phyloP scores from a whole-genome alignment of 2,113 vertebrate species.

The Lasiurus cinereus region DNA sequence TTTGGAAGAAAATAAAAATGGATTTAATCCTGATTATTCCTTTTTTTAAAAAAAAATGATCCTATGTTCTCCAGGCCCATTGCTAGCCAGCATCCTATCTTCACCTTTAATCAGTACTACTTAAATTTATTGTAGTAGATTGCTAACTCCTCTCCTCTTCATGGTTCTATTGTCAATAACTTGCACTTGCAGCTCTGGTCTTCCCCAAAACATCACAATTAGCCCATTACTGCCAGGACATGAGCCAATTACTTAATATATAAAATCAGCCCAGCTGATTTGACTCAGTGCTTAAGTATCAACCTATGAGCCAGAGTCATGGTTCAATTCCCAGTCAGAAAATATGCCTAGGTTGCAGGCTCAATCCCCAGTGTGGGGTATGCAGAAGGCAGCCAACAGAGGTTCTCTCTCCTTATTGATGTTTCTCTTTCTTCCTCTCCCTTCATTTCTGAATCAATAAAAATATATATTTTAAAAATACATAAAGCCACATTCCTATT shows the following conservation, averaged over 20 bases:
- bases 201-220: not conserved
- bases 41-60: not conserved
- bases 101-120: not conserved
- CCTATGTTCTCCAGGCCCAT: fast-evolving
- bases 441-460: too few species aligned
- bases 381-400: too few species aligned
- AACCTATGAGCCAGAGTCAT: too few species aligned
- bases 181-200: not conserved
- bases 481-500: not conserved
- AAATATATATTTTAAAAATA: too few species aligned
- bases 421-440: too few species aligned
- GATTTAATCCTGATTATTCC: not conserved
- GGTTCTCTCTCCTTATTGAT: too few species aligned
- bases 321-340: too few species aligned
- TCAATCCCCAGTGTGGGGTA: too few species aligned
- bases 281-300: too few species aligned
- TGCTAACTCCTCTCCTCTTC: not conserved
- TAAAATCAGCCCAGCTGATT: not conserved
- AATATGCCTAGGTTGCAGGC: too few species aligned
- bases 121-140: not conserved
- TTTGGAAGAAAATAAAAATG: not conserved
- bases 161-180: not conserved
- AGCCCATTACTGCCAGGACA: not conserved
- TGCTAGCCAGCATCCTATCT: not conserved
- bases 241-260: not conserved